Conservation (phyloP, 23 tunicate species). For the Pegea sp. region DNA sequence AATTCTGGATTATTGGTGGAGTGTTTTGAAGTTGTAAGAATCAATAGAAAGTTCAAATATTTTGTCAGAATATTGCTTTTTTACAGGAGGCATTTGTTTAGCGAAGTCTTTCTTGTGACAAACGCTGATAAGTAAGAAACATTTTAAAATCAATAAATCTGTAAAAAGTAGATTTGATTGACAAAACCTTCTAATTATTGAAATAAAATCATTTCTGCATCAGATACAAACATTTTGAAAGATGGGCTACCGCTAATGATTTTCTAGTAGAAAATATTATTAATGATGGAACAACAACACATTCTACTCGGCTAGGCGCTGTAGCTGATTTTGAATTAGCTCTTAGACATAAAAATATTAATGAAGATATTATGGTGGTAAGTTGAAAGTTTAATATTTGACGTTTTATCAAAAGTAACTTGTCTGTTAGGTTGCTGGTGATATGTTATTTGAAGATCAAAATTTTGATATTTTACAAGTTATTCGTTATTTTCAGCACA, state of each 20-base stretch:
- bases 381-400: too few species aligned
- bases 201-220: neutral
- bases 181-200: too few species aligned
- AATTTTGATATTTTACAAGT: conserved; percentile 83
- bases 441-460: conserved; percentile 92
- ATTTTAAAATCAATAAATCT: too few species aligned
- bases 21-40: conserved; percentile 29
- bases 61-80: neutral
- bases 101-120: conserved; percentile 80
- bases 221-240: conserved; percentile 62
- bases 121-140: conserved; percentile 75
- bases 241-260: conserved; percentile 99
- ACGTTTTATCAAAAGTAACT: too few species aligned
- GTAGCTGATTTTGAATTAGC: conserved; percentile 82
- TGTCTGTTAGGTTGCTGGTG: conserved; percentile 62
- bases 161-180: too few species aligned
- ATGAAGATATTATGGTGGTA: conserved; percentile 73
- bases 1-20: conserved; percentile 90
- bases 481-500: conserved; percentile 37
- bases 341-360: conserved; percentile 31
- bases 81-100: conserved; percentile 43
- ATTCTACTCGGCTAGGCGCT: conserved; percentile 49
- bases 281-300: conserved; percentile 80
- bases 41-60: too few species aligned
- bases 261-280: conserved; percentile 91